Base-by-base conservation (phyloP, 2,113 vertebrate species). In the Dasyurus viverrinus region DNA sequence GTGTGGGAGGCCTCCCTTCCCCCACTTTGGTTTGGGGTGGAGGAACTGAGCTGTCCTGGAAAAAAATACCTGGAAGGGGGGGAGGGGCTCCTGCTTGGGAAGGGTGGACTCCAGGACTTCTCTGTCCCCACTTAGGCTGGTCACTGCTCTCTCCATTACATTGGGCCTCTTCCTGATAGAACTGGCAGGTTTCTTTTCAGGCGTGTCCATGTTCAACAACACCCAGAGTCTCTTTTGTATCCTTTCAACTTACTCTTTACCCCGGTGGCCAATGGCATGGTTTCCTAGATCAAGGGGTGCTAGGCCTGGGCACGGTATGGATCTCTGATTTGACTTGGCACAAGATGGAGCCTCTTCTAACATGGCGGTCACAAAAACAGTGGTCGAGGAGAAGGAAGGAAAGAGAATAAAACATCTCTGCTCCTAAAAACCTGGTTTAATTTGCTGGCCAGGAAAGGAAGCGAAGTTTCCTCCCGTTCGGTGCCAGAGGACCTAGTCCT, bases 201-300 rank as follows among this genome's bases (percentile, higher is more conserved):
- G 99, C 93, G 98, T 99, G 52, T 99, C 99, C 94, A 99, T 99
- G 99, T 99, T 99, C 97, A 99, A 99, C 98, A 98, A 97, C 96
- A 98, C 98, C 91, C 99, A 99, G 97, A 98, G 98, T 46, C 98
- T 99, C 42, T 97, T 99, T 89, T 99, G 99, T 99, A 99, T 99
- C 99, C 99, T 99, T 99, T 94, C 47, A 16, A 24, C 53, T 12
- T 52, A 90, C 2, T 90, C 46, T 93, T 90, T 57, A 46, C 90
- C 48, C 12, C 48, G 16, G 60, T 3, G 7, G n/a, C 47, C 57
- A 25, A 3, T 89, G 7, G 19, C 6, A 6, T n/a, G 68, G 19
- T n/a, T 42, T 36, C 16, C n/a, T 42, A 42, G 19, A 42, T 42
- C 1, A 6, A 84, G n/a, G 68, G n/a, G 68, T 84, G 16, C 14